phyloP scores from a whole-genome alignment of 1,140 invertebrate genomes.

The Solenopsis invicta region DNA sequence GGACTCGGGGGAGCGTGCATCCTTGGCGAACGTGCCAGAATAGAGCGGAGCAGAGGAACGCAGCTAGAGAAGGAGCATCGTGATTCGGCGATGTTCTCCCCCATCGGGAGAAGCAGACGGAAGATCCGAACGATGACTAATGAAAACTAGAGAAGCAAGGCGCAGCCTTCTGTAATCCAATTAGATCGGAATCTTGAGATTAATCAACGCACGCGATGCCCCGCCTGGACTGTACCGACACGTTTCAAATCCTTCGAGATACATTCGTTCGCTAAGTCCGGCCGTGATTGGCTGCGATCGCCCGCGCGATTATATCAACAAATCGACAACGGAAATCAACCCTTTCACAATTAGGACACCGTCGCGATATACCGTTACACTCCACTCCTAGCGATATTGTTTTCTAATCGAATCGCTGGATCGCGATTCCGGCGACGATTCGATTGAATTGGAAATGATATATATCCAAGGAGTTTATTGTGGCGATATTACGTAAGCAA shows the following conservation, averaged over 20 bases:
- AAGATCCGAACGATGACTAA: constrained; percentile 69
- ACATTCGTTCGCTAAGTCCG: constrained; percentile 1
- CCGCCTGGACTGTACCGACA: constrained; percentile 54
- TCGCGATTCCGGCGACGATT: constrained; percentile 15
- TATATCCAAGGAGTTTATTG: background rate
- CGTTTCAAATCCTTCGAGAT: constrained; percentile 30
- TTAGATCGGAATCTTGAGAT: constrained; percentile 80
- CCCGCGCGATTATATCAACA: constrained; percentile 72
- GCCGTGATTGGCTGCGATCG: constrained; percentile 72
- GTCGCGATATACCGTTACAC: constrained; percentile 70
- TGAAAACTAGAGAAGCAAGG: constrained; percentile 61
- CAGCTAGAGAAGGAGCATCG: background rate
- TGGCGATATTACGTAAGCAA: background rate
- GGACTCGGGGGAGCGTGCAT: background rate
- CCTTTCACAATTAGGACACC: constrained; percentile 51
- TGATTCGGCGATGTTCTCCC: constrained; percentile 26
- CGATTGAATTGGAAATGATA: background rate
- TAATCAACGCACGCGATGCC: constrained; percentile 72
- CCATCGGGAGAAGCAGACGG: background rate
- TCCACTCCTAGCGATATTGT: constrained; percentile 51
- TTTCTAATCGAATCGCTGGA: constrained; percentile 55
- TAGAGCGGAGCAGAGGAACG: background rate
- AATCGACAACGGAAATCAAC: constrained; percentile 76
- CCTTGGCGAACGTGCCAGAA: background rate
- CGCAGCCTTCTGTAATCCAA: constrained; percentile 78